These are phyloP conservation scores for Oceanodroma tethys DNA, from an alignment of 2,113 vertebrate species.

Conservation along the genomic window DNA sequence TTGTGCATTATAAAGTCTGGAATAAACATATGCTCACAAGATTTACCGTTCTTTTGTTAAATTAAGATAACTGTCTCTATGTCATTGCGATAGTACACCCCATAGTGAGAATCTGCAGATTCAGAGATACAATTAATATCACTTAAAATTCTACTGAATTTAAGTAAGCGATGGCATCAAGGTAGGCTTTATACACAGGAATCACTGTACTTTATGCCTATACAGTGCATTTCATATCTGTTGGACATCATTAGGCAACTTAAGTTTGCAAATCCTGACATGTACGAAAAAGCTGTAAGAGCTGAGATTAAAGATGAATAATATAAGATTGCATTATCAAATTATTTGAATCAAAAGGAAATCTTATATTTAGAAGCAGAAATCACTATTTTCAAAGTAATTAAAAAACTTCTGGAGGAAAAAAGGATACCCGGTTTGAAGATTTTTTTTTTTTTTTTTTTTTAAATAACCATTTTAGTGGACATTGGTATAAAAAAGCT, in stretches of 20 bases:
- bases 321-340: neutral
- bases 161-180: neutral
- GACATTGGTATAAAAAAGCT: neutral
- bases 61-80: neutral
- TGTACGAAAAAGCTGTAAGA: accelerated
- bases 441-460: neutral
- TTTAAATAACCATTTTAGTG: neutral
- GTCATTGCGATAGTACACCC: neutral
- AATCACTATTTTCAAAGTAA: neutral
- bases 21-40: neutral
- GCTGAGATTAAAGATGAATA: neutral
- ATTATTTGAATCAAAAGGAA: neutral
- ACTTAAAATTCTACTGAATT: neutral
- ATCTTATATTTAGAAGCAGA: neutral
- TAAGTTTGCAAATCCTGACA: neutral
- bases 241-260: neutral
- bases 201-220: neutral
- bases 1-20: neutral
- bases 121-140: neutral
- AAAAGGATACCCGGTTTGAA: neutral
- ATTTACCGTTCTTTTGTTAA: neutral
- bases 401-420: neutral
- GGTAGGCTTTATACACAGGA: neutral
- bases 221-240: neutral
- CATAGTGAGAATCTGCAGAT: neutral